A percentile compares a stretch with the other conserved stretches of the same genome.
These are phyloP conservation scores for Glaucomys volans DNA, from an alignment of 2,113 vertebrate genomes.

Conservation along the genomic window DNA sequence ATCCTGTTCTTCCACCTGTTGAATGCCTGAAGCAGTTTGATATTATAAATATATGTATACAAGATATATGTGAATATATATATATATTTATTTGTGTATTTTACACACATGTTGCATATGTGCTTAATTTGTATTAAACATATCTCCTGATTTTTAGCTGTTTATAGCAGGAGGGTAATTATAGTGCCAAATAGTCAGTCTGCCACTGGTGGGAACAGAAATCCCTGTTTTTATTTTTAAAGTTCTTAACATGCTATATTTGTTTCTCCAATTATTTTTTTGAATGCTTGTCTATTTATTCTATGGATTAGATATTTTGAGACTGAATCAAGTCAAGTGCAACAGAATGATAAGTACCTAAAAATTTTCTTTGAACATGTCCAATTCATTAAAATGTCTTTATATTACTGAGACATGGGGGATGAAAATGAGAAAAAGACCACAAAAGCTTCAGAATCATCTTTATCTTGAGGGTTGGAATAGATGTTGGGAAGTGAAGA, in stretches of 20 bases:
- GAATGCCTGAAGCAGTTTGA: not conserved
- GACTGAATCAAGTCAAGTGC: constrained; percentile 1
- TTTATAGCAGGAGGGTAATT: constrained; percentile 34
- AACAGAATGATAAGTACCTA: not conserved
- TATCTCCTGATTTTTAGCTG: not conserved
- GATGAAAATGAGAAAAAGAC: not conserved
- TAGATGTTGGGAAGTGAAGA: not conserved
- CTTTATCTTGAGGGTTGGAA: not conserved
- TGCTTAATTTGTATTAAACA: constrained; percentile 30
- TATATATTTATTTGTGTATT: not conserved
- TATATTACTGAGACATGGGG: not conserved
- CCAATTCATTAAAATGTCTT: constrained; percentile 24
- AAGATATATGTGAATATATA: not conserved
- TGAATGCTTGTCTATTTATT: not conserved
- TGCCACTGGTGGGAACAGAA: not conserved
- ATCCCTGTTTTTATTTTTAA: not conserved
- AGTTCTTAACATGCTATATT: constrained; percentile 38
- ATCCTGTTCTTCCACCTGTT: constrained; percentile 41
- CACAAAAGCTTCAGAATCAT: not conserved
- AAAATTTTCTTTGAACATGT: not conserved
- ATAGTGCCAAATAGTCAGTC: not conserved
- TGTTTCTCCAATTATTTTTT: constrained; percentile 22
- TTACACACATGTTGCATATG: not conserved
- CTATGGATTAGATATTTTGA: not conserved
- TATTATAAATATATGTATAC: not conserved